These are phyloP conservation scores for Todiramphus chloris DNA, from an alignment of 2,113 vertebrate genomes.

Conservation along the genomic window DNA sequence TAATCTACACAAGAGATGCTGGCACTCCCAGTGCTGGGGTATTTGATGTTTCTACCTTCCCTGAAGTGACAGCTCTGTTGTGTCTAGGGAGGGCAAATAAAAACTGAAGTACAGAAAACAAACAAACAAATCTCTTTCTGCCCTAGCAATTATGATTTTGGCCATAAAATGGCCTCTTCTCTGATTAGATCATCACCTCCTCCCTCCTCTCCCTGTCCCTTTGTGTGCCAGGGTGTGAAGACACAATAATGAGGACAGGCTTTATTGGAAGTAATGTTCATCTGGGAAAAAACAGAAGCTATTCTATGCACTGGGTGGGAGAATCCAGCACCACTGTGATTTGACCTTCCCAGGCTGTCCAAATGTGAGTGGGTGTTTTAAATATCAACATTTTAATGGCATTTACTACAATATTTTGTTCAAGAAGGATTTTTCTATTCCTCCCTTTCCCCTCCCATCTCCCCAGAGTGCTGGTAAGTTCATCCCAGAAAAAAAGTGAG, in stretches of 20 bases:
- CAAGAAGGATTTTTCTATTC: background rate
- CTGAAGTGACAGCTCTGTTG: background rate
- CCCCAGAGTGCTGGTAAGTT: slow-evolving; percentile 15
- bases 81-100: background rate
- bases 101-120: background rate
- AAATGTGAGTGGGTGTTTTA: background rate
- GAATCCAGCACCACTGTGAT: background rate
- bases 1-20: background rate
- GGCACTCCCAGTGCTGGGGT: background rate
- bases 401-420: background rate
- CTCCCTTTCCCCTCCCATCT: background rate
- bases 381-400: background rate
- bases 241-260: background rate
- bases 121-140: background rate
- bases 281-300: background rate
- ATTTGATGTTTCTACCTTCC: background rate
- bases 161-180: background rate
- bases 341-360: background rate
- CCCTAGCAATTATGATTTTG: background rate
- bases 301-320: background rate
- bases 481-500: background rate
- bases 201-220: background rate
- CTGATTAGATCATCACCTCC: background rate
- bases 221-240: background rate
- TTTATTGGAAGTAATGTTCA: background rate